These are phyloP conservation scores for Gadus chalcogrammus DNA, from an alignment of 2,113 vertebrate species.

Conservation along the genomic window DNA sequence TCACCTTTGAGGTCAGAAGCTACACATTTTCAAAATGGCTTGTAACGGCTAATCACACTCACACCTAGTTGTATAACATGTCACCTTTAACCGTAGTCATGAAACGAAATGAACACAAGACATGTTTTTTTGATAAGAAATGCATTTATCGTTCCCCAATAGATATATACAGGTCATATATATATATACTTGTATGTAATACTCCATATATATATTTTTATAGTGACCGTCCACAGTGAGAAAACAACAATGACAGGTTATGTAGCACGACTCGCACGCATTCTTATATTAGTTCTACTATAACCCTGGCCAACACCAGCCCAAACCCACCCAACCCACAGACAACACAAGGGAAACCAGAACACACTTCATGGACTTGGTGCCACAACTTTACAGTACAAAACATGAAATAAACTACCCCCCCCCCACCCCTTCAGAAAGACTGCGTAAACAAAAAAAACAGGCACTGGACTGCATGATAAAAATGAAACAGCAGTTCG, in stretches of 20 bases:
- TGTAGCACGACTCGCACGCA: slow-evolving; percentile 19
- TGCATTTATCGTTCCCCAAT: slow-evolving; percentile 53
- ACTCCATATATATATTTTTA: slow-evolving; percentile 26
- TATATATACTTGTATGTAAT: slow-evolving; percentile 29
- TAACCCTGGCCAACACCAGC: slow-evolving; percentile 4
- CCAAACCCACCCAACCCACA: slow-evolving; percentile 16
- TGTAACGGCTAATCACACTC: too few relatives aligned
- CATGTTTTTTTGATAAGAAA: slow-evolving; percentile 55
- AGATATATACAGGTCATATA: slow-evolving; percentile 51
- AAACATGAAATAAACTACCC: slow-evolving; percentile 17
- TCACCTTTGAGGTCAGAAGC: too few relatives aligned
- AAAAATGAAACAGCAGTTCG: slow-evolving; percentile 13
- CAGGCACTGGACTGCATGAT: slow-evolving; percentile 30
- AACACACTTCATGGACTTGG: slow-evolving; percentile 25
- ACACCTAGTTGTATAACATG: too few relatives aligned
- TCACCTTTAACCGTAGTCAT: too few relatives aligned
- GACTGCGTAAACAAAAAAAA: slow-evolving; percentile 14
- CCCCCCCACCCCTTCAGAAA: background rate
- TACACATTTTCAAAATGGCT: too few relatives aligned
- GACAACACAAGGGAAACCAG: background rate
- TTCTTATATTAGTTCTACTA: background rate
- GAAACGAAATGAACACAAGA: background rate
- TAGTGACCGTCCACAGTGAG: slow-evolving; percentile 43
- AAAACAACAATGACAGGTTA: slow-evolving; percentile 36
- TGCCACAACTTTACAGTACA: slow-evolving; percentile 36